Conservation (phyloP, 2,113 vertebrate genomes). For the Scophthalmus maximus region DNA sequence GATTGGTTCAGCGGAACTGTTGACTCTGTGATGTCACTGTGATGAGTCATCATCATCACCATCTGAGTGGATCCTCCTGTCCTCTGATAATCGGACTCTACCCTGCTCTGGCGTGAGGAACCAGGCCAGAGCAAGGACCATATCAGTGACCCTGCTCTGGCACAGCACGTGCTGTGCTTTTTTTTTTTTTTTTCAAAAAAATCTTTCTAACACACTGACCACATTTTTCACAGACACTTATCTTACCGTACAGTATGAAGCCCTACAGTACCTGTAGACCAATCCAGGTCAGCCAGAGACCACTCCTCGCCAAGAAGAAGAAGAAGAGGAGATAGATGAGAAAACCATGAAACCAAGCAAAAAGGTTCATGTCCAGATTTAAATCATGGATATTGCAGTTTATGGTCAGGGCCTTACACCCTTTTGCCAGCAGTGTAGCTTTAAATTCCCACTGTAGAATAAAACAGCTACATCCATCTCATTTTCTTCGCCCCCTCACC, state of each 20-base stretch:
- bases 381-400: background rate
- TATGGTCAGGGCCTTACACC: background rate
- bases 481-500: background rate
- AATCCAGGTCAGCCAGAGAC: background rate
- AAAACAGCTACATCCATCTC: constrained; percentile 8
- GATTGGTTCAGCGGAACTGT: constrained; percentile 60
- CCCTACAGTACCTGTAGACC: background rate
- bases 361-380: background rate
- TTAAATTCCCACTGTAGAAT: background rate
- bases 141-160: no score
- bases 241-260: background rate
- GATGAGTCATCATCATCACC: constrained; percentile 64
- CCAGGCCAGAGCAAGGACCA: no score
- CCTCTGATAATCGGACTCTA: constrained; percentile 11
- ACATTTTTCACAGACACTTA: background rate
- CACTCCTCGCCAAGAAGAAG: background rate
- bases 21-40: constrained; percentile 55
- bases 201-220: background rate
- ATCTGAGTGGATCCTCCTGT: constrained; percentile 12
- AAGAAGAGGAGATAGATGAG: no score
- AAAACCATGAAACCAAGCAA: no score
- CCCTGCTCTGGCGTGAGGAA: background rate
- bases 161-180: background rate
- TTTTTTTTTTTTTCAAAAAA: background rate
- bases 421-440: no score